Evolutionary conservation across 1,140 invertebrate species (phyloP).

Genomic region (Hormaphis cornu): DNA sequence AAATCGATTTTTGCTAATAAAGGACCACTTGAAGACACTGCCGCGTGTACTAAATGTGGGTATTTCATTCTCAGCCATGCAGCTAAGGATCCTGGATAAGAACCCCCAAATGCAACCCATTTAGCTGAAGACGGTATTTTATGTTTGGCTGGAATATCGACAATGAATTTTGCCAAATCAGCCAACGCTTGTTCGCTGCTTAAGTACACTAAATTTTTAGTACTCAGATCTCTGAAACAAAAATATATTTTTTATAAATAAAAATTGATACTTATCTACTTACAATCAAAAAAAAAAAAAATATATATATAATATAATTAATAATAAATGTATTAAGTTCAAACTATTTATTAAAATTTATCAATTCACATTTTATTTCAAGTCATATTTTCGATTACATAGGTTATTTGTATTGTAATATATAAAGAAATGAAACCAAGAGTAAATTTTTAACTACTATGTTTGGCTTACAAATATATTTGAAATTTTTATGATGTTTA

Average conservation of each 20-base stretch:
- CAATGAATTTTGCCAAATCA: constrained; percentile 74
- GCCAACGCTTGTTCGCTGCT: constrained; percentile 79
- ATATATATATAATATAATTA: too few species aligned
- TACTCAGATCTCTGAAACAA: constrained; percentile 57
- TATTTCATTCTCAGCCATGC: constrained; percentile 86
- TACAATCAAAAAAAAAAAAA: too few species aligned
- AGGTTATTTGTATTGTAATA: too few species aligned
- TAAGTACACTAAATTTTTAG: constrained; percentile 67
- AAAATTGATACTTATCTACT: too few species aligned
- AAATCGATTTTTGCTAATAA: constrained; percentile 77
- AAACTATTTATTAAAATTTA: too few species aligned
- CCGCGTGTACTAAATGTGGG: constrained; percentile 73
- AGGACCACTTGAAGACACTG: constrained; percentile 82
- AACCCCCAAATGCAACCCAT: constrained; percentile 88
- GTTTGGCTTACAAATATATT: too few species aligned
- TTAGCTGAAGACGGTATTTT: constrained; percentile 56
- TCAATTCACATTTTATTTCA: too few species aligned
- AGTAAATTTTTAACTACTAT: too few species aligned
- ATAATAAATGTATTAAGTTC: too few species aligned
- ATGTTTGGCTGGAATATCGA: constrained; percentile 54
- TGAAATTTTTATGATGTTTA: too few species aligned
- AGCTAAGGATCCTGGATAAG: constrained; percentile 81
- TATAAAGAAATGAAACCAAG: too few species aligned
- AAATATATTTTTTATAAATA: background rate
- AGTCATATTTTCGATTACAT: too few species aligned